Evolutionary conservation across 1,140 invertebrate species (phyloP).

Genomic region (Oryzaephilus surinamensis): DNA sequence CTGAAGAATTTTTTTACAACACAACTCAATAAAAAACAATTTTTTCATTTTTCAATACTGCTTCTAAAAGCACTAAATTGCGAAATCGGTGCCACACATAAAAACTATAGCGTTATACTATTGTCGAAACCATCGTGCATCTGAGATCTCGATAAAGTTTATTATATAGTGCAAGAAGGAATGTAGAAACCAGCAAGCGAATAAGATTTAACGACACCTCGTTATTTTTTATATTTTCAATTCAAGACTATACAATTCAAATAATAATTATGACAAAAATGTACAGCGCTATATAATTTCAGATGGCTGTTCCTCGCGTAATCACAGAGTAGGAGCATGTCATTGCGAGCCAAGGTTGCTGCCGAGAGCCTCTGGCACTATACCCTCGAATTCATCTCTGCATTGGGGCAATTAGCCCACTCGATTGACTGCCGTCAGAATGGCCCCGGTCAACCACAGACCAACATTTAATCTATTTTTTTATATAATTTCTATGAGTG

Average conservation of each 20-base stretch:
- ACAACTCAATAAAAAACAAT: too few species aligned
- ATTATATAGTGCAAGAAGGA: slow-evolving; percentile 13
- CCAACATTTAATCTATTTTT: neutral
- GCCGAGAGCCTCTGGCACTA: slow-evolving; percentile 16
- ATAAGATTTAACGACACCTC: slow-evolving; percentile 22
- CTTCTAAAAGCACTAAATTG: too few species aligned
- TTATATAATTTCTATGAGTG: neutral
- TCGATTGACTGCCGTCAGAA: neutral
- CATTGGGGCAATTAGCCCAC: slow-evolving; percentile 13
- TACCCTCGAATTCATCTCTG: slow-evolving; percentile 13
- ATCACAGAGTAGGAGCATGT: slow-evolving; percentile 22
- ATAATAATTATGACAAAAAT: slow-evolving; percentile 28
- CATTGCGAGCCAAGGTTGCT: slow-evolving; percentile 19
- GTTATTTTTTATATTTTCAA: slow-evolving; percentile 23
- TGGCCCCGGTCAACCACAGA: neutral
- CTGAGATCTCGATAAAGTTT: slow-evolving; percentile 8
- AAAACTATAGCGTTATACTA: too few species aligned
- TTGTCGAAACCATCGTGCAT: slow-evolving; percentile 3
- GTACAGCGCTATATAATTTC: slow-evolving; percentile 21
- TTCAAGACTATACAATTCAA: slow-evolving; percentile 23
- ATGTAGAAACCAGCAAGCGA: slow-evolving; percentile 9
- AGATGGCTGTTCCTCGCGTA: slow-evolving; percentile 18
- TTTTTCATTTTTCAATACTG: too few species aligned
- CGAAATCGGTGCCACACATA: too few species aligned
- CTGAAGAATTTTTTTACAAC: too few species aligned